Evolutionary conservation across 2,113 vertebrate species (phyloP).

Genomic region (Tetraodon nigroviridis): DNA sequence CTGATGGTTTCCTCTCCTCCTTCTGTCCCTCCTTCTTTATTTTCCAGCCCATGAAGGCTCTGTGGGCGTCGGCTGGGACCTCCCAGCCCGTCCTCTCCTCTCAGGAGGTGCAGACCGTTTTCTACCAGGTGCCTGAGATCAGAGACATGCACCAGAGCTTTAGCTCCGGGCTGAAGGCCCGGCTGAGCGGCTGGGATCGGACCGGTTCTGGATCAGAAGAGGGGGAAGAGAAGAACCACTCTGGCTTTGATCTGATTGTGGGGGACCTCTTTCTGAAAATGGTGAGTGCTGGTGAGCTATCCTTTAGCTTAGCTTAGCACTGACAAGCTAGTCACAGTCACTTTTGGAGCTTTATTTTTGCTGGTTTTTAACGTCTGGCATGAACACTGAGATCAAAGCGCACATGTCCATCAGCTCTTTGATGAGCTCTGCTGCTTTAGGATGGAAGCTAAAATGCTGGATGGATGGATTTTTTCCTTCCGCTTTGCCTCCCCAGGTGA

Average conservation of each 20-base stretch:
- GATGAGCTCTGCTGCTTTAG: too few species aligned
- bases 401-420: too few species aligned
- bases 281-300: constrained; percentile 41
- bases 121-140: constrained; percentile 76
- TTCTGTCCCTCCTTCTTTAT: background rate
- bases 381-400: too few species aligned
- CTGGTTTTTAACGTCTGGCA: too few species aligned
- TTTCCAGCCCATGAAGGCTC: constrained; percentile 73
- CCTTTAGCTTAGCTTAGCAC: too few species aligned
- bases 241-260: constrained; percentile 45
- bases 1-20: background rate
- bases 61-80: constrained; percentile 72
- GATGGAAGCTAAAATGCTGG: too few species aligned
- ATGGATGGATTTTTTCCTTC: background rate
- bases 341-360: too few species aligned
- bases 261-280: constrained; percentile 73
- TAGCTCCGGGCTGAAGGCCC: constrained; percentile 51
- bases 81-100: constrained; percentile 75
- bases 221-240: background rate
- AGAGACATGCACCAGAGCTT: constrained; percentile 68
- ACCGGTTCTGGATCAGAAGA: background rate
- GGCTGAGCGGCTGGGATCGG: constrained; percentile 29
- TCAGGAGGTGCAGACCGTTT: constrained; percentile 70
- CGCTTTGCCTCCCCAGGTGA: constrained; percentile 57
- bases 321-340: too few species aligned